Evolutionary conservation across 2,113 vertebrate species (phyloP).

Genomic region (Xyrauchen texanus): DNA sequence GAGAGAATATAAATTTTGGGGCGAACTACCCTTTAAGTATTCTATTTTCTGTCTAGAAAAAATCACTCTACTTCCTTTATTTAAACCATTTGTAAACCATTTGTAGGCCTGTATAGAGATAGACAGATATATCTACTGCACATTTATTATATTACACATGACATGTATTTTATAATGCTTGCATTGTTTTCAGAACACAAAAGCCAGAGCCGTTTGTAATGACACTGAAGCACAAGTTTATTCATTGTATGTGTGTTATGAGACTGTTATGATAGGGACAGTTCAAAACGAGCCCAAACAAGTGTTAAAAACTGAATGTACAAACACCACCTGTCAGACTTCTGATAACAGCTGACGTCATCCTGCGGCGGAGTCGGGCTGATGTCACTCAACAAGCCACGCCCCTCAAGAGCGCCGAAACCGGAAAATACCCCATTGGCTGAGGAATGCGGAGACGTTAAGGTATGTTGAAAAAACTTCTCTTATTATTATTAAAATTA

Average conservation of each 20-base stretch:
- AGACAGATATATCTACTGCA: too few relatives aligned
- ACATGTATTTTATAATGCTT: too few relatives aligned
- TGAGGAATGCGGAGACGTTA: constrained; percentile 28
- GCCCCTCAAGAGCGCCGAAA: constrained; percentile 2
- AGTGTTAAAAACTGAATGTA: background rate
- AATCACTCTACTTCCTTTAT: too few relatives aligned
- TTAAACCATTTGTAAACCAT: too few relatives aligned
- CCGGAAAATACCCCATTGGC: constrained; percentile 30
- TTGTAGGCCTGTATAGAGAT: too few relatives aligned
- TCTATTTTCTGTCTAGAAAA: too few relatives aligned
- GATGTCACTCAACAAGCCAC: constrained; percentile 31
- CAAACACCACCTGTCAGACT: constrained; percentile 12
- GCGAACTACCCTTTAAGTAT: too few relatives aligned
- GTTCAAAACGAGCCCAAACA: constrained; percentile 21
- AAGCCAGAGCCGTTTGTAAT: too few relatives aligned
- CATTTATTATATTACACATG: too few relatives aligned
- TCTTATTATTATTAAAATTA: background rate
- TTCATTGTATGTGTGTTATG: background rate
- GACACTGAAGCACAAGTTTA: too few relatives aligned
- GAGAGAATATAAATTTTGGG: too few relatives aligned
- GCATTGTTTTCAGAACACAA: too few relatives aligned
- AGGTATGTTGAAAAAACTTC: constrained; percentile 17
- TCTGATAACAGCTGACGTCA: constrained; percentile 15
- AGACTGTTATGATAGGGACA: background rate
- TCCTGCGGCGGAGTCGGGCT: constrained; percentile 21